phyloP scores from a whole-genome alignment of 2,797 vertebrate genomes.

The Brotula barbata region DNA sequence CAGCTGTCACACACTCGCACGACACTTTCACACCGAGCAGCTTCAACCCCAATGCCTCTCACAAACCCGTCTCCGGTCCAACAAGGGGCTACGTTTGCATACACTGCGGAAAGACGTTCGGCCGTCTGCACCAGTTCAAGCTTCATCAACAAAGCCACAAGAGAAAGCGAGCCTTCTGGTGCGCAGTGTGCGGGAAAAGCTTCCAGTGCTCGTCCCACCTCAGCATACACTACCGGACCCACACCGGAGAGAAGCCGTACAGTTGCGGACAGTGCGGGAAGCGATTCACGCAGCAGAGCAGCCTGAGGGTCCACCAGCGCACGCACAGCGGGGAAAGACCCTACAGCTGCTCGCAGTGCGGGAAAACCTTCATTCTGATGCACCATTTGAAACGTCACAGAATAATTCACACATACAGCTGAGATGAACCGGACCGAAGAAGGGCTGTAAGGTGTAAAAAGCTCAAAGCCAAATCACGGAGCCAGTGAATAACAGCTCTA shows the following conservation, averaged over 20 bases:
- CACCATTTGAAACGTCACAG: conserved; percentile 76
- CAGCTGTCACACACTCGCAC: conserved; percentile 20
- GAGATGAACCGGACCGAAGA: background rate
- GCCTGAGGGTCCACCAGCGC: conserved; percentile 77
- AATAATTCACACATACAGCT: conserved; percentile 74
- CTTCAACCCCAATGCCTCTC: conserved; percentile 32
- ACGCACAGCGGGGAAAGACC: conserved; percentile 78
- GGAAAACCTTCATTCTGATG: conserved; percentile 78
- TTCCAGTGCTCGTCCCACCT: conserved; percentile 79
- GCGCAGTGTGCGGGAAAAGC: conserved; percentile 76
- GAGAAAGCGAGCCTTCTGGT: conserved; percentile 74
- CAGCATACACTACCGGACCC: conserved; percentile 77
- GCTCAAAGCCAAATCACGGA: conserved; percentile 18
- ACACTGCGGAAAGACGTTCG: conserved; percentile 74
- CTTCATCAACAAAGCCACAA: conserved; percentile 77
- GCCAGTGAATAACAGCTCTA: conserved; percentile 8
- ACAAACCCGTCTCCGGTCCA: conserved; percentile 26
- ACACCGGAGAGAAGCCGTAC: conserved; percentile 79
- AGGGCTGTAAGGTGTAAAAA: background rate
- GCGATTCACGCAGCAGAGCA: conserved; percentile 80
- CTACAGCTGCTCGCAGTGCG: conserved; percentile 76
- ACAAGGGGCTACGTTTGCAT: conserved; percentile 61
- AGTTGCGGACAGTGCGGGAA: conserved; percentile 76
- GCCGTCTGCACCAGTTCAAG: conserved; percentile 74
- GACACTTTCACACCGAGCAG: conserved; percentile 26